Conservation (phyloP, 2,113 vertebrate species). For the Coryphaenoides rupestris region DNA sequence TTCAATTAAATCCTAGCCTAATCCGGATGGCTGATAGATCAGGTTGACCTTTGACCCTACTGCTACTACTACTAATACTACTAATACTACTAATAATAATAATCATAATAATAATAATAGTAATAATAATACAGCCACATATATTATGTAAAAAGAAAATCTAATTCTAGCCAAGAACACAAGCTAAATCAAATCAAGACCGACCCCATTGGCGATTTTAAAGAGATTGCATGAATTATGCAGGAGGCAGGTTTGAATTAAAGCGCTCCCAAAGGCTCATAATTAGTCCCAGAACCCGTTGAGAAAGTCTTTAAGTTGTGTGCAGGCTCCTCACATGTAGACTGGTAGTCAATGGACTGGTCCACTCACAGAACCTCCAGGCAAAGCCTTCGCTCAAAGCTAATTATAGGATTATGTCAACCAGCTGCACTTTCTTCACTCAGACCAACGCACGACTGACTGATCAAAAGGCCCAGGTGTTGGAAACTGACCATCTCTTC, state of each 20-base stretch:
- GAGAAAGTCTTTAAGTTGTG: not conserved
- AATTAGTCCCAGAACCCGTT: constrained; percentile 5
- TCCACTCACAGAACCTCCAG: constrained; percentile 37
- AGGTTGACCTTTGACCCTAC: too few relatives aligned
- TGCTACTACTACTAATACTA: too few relatives aligned
- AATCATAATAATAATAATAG: too few relatives aligned
- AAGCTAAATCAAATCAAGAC: too few relatives aligned
- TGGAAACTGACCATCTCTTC: too few relatives aligned
- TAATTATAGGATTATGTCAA: constrained; percentile 46
- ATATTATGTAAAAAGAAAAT: too few relatives aligned
- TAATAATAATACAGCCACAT: too few relatives aligned
- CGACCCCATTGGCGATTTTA: too few relatives aligned
- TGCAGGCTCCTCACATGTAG: not conserved
- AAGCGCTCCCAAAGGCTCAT: constrained; percentile 6
- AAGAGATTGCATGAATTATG: not conserved
- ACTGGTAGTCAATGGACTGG: constrained; percentile 21
- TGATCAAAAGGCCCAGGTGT: not conserved
- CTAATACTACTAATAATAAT: too few relatives aligned
- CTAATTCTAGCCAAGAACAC: too few relatives aligned
- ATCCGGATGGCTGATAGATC: too few relatives aligned
- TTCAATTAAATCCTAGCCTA: too few relatives aligned
- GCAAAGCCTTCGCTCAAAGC: constrained; percentile 44
- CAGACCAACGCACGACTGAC: constrained; percentile 12
- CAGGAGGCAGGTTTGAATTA: constrained; percentile 3
- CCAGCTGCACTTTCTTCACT: constrained; percentile 33